Evolutionary conservation across 2,888 invertebrate genomes (phyloP).

Genomic region (Brenthis ino): DNA sequence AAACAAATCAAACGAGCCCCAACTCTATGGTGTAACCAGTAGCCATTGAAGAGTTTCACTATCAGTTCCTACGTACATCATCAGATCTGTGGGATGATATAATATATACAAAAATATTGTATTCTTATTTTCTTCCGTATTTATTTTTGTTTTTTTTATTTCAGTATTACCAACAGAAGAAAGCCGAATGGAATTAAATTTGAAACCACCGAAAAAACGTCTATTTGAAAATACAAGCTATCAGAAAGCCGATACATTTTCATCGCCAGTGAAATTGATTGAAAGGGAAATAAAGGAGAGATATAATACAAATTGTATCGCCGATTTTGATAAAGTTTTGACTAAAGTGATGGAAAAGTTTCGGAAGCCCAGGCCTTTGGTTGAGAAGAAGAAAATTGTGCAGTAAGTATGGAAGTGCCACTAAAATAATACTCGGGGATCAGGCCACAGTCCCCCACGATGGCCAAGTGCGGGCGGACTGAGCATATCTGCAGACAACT

Average conservation of each 20-base stretch:
- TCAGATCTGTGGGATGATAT: no score
- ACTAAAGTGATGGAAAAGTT: conserved; percentile 50
- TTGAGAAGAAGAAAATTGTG: conserved; percentile 59
- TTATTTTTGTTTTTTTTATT: conserved; percentile 20
- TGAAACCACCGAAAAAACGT: conserved; percentile 49
- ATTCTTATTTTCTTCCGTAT: no score
- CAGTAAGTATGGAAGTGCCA: conserved; percentile 50
- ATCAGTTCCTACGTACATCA: no score
- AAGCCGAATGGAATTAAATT: conserved; percentile 55
- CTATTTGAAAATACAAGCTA: conserved; percentile 6
- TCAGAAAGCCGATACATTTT: conserved; percentile 41
- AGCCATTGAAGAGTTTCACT: no score
- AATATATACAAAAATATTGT: no score
- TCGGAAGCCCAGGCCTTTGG: conserved; percentile 59
- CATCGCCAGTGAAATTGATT: conserved; percentile 60
- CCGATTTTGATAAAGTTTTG: conserved; percentile 41
- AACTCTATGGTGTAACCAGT: no score
- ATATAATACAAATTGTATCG: conserved; percentile 22
- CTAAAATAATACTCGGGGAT: no score
- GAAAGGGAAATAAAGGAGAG: conserved; percentile 52
- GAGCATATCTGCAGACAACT: no score
- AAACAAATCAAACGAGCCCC: no score
- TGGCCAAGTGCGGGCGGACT: no score
- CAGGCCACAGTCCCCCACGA: no score
- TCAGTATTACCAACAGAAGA: conserved; percentile 37